phyloP scores from a whole-genome alignment of 2,113 vertebrate species.

The Cephalopholis sonnerati region DNA sequence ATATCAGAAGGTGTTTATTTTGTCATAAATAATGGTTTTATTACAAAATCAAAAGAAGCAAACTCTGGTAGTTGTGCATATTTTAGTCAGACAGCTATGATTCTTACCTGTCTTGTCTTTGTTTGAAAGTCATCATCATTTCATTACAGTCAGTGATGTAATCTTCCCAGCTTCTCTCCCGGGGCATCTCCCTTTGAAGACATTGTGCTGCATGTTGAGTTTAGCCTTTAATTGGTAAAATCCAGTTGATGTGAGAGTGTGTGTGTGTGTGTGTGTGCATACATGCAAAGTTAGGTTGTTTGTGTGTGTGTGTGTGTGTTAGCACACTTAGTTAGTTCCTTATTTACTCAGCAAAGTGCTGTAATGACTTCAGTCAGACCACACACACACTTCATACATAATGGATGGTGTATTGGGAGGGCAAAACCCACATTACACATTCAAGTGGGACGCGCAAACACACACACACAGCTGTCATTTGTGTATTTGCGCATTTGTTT shows the following conservation, averaged over 20 bases:
- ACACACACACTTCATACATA: slow-evolving; percentile 63
- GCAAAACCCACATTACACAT: slow-evolving; percentile 48
- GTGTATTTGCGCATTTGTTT: slow-evolving; percentile 60
- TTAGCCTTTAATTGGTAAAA: slow-evolving; percentile 54
- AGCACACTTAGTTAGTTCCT: slow-evolving; percentile 15
- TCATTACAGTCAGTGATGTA: slow-evolving; percentile 28
- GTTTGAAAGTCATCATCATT: slow-evolving; percentile 11
- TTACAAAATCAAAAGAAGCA: background rate
- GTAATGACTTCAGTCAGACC: slow-evolving; percentile 59
- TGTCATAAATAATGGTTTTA: background rate
- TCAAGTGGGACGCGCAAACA: slow-evolving; percentile 27
- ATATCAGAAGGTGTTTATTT: background rate
- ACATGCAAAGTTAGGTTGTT: slow-evolving; percentile 13
- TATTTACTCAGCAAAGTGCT: slow-evolving; percentile 59
- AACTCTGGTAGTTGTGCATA: background rate
- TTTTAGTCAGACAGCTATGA: slow-evolving; percentile 1
- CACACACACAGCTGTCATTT: slow-evolving; percentile 39
- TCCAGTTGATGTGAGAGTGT: background rate
- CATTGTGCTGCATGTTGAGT: slow-evolving; percentile 2
- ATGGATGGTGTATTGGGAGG: slow-evolving; percentile 57
- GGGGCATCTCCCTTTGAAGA: slow-evolving; percentile 46
- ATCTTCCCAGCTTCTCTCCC: slow-evolving; percentile 22
- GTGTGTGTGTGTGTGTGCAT: background rate
- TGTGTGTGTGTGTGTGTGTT: background rate
- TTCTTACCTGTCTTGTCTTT: background rate